These are phyloP conservation scores for Pseudachorutes palmiensis DNA, from an alignment of 1,140 invertebrate genomes.

Conservation along the genomic window DNA sequence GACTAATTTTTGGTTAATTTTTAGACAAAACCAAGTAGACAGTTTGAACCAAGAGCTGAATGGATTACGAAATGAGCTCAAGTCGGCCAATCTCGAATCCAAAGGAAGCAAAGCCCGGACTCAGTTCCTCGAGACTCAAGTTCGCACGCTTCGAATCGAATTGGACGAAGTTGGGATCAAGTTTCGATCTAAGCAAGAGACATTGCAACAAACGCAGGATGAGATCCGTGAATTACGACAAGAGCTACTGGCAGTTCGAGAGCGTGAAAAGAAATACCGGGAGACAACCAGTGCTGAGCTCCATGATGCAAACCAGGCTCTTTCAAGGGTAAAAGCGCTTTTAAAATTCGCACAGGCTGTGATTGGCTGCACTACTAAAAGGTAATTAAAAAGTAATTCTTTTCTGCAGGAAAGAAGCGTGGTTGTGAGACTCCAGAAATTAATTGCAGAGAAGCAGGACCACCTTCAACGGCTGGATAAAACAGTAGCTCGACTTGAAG, in stretches of 20 bases:
- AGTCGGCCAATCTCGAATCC: constrained; percentile 8
- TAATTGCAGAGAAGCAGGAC: constrained; percentile 22
- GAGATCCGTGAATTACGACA: constrained; percentile 14
- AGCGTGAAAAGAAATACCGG: constrained; percentile 17
- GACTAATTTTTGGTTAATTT: no score
- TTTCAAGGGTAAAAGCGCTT: constrained; percentile 18
- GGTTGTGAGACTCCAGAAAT: constrained; percentile 15
- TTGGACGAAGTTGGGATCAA: constrained; percentile 17
- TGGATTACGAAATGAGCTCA: constrained; percentile 17
- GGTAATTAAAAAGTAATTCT: background rate
- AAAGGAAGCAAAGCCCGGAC: constrained; percentile 25
- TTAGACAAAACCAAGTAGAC: constrained; percentile 28
- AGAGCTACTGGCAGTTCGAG: constrained; percentile 18
- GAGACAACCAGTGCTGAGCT: constrained; percentile 22
- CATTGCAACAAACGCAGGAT: background rate
- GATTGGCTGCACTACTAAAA: background rate
- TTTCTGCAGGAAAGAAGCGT: constrained; percentile 24
- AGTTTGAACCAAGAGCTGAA: constrained; percentile 20
- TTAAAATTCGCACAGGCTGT: background rate
- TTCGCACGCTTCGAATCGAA: constrained; percentile 12
- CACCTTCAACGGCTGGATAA: constrained; percentile 13
- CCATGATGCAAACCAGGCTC: constrained; percentile 13
- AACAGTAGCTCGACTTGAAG: constrained; percentile 14
- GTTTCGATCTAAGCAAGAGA: constrained; percentile 10
- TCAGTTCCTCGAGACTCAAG: constrained; percentile 28